These are phyloP conservation scores for Hystrix brachyura DNA, from an alignment of 2,113 vertebrate species.

Conservation along the genomic window DNA sequence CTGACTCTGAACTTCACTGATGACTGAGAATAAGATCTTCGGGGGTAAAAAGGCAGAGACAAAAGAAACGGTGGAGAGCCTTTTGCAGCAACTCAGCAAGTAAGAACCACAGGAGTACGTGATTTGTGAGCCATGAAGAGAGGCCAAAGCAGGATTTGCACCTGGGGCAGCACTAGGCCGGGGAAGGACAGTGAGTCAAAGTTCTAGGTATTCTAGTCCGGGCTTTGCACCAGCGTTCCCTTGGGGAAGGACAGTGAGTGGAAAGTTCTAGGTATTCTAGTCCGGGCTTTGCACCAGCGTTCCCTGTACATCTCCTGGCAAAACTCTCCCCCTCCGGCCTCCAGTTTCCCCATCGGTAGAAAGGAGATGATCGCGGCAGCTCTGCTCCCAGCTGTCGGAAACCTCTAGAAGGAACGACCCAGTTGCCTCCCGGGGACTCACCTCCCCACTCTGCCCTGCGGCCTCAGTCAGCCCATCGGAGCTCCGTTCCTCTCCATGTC, in stretches of 20 bases:
- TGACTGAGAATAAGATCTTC: not conserved
- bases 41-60: not conserved
- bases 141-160: not conserved
- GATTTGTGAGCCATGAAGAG: not conserved
- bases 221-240: not conserved
- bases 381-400: conserved; percentile 31
- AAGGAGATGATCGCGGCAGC: conserved; percentile 27
- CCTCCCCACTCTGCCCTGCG: not conserved
- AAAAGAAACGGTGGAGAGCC: not conserved
- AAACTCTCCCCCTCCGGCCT: not conserved
- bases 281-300: not conserved
- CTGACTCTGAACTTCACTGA: not conserved
- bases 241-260: not conserved
- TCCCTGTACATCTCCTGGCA: not conserved
- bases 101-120: not conserved
- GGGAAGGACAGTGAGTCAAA: not conserved
- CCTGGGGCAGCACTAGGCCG: not conserved
- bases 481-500: not conserved
- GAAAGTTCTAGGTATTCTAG: not conserved
- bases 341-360: not conserved
- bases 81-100: not conserved
- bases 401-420: conserved; percentile 35
- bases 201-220: not conserved
- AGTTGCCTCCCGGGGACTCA: not conserved
- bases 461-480: not conserved